Evolutionary conservation across 2,797 vertebrate species (phyloP).

Genomic region (Notoglanidium macrostoma): DNA sequence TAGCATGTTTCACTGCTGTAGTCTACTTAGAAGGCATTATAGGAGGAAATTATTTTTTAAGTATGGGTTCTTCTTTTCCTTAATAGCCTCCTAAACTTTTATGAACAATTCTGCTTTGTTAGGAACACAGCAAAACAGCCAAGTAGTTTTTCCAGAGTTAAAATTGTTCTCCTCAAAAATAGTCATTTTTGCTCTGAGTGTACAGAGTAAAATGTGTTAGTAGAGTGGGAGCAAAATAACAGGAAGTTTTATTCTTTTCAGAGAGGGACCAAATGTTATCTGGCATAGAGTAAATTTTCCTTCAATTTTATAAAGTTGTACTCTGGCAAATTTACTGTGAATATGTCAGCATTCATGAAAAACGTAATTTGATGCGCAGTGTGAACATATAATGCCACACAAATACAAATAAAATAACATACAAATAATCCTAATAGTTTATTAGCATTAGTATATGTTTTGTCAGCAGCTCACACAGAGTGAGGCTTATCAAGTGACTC

Average conservation of each 20-base stretch:
- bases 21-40: background rate
- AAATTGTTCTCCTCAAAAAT: too few species aligned
- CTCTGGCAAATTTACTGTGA: too few species aligned
- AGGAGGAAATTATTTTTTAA: background rate
- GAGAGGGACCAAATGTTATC: too few species aligned
- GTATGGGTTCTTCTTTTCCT: background rate
- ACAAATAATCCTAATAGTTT: background rate
- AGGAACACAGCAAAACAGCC: background rate
- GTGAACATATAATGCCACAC: background rate
- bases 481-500: background rate
- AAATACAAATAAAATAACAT: too few species aligned
- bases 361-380: background rate
- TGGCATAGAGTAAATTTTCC: too few species aligned
- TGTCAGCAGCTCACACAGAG: background rate
- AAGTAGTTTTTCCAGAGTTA: too few species aligned
- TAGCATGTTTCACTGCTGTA: background rate
- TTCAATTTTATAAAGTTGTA: too few species aligned
- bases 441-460: constrained; percentile 1
- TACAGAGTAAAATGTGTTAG: too few species aligned
- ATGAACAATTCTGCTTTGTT: background rate
- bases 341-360: background rate
- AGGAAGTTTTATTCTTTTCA: too few species aligned
- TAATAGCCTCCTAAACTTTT: background rate
- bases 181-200: too few species aligned
- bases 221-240: too few species aligned